These are phyloP conservation scores for Tyria jacobaeae DNA, from an alignment of 2,888 invertebrate genomes.

Conservation along the genomic window DNA sequence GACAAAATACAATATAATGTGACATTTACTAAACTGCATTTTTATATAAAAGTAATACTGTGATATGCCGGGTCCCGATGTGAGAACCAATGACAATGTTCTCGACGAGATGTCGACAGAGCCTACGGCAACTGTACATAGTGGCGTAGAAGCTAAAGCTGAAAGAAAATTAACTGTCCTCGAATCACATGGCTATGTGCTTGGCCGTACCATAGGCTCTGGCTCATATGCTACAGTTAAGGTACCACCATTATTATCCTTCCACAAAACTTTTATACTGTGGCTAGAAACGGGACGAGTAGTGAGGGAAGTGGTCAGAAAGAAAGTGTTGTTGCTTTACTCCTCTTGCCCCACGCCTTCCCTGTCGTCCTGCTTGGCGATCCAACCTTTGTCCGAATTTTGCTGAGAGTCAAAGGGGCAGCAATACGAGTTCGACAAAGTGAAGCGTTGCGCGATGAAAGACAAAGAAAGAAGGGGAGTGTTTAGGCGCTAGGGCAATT, in stretches of 20 bases:
- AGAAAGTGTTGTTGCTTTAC: too few species aligned
- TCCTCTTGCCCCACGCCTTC: too few species aligned
- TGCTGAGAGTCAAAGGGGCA: too few species aligned
- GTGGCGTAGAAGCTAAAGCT: slow-evolving; percentile 75
- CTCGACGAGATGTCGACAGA: slow-evolving; percentile 82
- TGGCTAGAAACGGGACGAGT: too few species aligned
- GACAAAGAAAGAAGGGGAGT: too few species aligned
- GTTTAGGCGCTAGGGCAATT: too few species aligned
- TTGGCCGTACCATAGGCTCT: slow-evolving; percentile 92
- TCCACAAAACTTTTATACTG: neutral
- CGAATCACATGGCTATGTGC: slow-evolving; percentile 91
- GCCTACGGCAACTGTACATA: slow-evolving; percentile 78
- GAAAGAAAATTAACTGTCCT: slow-evolving; percentile 88
- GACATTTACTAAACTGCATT: slow-evolving; percentile 64
- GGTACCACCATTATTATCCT: slow-evolving; percentile 70
- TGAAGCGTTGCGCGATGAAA: too few species aligned
- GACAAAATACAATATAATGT: slow-evolving; percentile 78
- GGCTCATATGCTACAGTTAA: slow-evolving; percentile 94
- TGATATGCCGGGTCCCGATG: slow-evolving; percentile 86
- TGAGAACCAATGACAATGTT: slow-evolving; percentile 82
- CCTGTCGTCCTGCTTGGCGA: too few species aligned
- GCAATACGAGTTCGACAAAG: too few species aligned
- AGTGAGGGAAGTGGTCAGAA: too few species aligned
- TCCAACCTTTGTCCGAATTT: too few species aligned
- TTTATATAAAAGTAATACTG: slow-evolving; percentile 69